Evolutionary conservation across 2,888 invertebrate species (phyloP), one percentile per base, ranked within the genome.

Genomic region (Liodrosophila aerea): DNA sequence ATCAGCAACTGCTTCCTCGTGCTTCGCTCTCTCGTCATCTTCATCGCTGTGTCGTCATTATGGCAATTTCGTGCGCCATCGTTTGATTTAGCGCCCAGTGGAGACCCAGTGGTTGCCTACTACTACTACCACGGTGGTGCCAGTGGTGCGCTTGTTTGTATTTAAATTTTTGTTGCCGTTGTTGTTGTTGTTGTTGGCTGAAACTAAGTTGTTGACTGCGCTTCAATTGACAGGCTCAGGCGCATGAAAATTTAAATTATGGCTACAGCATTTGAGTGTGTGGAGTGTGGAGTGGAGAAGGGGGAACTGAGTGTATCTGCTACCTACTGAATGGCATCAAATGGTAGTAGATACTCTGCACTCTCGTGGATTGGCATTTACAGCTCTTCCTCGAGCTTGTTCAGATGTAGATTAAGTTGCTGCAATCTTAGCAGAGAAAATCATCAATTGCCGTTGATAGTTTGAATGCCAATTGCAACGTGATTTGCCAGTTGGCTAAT

Each of bases 51-150:
- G 84, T 76, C 84, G 74, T 85, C 86, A 84, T 86, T 85, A 85
- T 85, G 86, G 86, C 84, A 83, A 81, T 81, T 85, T 85, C 84
- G 86, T 86, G 81, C 11, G 71, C 67, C 76, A 63, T 61, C 76
- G 86, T 74, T 81, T 81, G 81, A 81, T 81, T 81, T 86, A 81
- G 76, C 86, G 86, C 84, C 22, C 85, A 80, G 12, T 33, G 51
- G 37, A 43, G 46, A 44, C 51, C 44, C 49, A 12, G 44, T 44
- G 45, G 70, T 31, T 43, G 37, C 46, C 4, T 22, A 22, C 22
- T 22, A 29, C 57, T 60, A n/a, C 11, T n/a, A 30, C 43, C 56
- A 29, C 27, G 4, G 30, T 45, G 15, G 29, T 13, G 11, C n/a
- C 11, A 15, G 15, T 36, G 36, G 53, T 39, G 39, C 36, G 73